Evolutionary conservation across 2,888 invertebrate genomes (phyloP).

Genomic region (Pilophorus perplexus): DNA sequence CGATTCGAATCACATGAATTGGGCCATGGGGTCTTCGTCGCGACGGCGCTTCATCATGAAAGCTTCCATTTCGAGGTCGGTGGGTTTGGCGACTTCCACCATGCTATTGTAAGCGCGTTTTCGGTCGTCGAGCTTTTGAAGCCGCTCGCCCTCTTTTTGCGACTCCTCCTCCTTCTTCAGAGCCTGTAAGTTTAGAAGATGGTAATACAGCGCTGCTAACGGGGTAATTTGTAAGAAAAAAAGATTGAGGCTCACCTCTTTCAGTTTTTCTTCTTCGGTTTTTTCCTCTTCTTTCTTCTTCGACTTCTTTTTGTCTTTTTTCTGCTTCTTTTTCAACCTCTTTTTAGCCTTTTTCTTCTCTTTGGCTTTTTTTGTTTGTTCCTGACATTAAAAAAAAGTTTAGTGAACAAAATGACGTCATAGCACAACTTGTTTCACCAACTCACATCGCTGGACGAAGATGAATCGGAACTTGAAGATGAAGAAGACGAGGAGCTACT

Average conservation of each 20-base stretch:
- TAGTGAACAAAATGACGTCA: too few species aligned
- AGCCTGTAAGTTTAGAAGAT: too few species aligned
- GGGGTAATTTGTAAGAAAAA: too few species aligned
- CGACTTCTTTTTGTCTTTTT: slow-evolving; percentile 55
- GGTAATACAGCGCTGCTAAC: too few species aligned
- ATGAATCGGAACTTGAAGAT: slow-evolving; percentile 19
- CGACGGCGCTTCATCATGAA: slow-evolving; percentile 81
- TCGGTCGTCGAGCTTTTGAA: slow-evolving; percentile 77
- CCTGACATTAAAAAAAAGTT: too few species aligned
- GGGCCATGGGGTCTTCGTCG: slow-evolving; percentile 91
- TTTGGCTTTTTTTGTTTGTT: slow-evolving; percentile 19
- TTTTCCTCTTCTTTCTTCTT: slow-evolving; percentile 53
- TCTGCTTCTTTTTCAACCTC: slow-evolving; percentile 55
- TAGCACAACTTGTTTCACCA: too few species aligned
- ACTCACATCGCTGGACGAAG: slow-evolving; percentile 37
- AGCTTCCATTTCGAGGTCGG: slow-evolving; percentile 90
- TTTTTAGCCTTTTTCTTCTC: slow-evolving; percentile 57
- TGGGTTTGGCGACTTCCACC: slow-evolving; percentile 77
- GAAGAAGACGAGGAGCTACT: slow-evolving; percentile 21
- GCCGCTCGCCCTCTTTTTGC: slow-evolving; percentile 61
- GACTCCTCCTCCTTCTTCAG: slow-evolving; percentile 63
- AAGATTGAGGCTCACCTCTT: slow-evolving; percentile 54
- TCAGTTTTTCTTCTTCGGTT: slow-evolving; percentile 51
- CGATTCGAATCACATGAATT: too few species aligned
- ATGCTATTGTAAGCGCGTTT: slow-evolving; percentile 92